These are phyloP conservation scores for Procavia capensis DNA, from an alignment of 2,113 vertebrate species.

Conservation along the genomic window DNA sequence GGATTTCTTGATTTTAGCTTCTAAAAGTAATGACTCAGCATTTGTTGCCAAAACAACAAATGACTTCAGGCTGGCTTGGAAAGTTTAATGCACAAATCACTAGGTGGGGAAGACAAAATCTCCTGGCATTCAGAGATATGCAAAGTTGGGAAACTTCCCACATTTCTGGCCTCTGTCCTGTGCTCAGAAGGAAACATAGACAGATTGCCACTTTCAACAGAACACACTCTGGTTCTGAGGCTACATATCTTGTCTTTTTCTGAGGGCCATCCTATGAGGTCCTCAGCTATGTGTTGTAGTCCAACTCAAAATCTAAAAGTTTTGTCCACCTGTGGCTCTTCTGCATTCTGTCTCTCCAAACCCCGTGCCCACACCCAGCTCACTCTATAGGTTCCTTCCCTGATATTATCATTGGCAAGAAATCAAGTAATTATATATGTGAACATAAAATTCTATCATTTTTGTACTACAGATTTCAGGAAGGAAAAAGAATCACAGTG, in stretches of 20 bases:
- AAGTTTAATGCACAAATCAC: background rate
- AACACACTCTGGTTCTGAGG: background rate
- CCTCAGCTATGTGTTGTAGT: background rate
- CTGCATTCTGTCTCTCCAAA: background rate
- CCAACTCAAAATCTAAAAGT: background rate
- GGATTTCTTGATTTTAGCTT: background rate
- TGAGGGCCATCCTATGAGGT: background rate
- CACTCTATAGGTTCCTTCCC: background rate
- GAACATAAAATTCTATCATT: conserved; percentile 74
- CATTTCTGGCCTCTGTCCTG: too few species aligned
- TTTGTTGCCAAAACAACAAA: background rate
- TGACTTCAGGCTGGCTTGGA: background rate
- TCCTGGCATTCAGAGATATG: background rate
- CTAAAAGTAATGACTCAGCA: background rate
- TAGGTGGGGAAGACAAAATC: background rate
- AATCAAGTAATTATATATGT: conserved; percentile 74
- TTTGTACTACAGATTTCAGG: conserved; percentile 74
- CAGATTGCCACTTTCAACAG: background rate
- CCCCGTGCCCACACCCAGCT: background rate
- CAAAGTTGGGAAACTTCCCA: background rate
- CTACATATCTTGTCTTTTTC: rapidly evolving
- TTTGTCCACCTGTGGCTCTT: background rate
- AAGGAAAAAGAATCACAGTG: conserved; percentile 64
- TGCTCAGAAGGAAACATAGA: background rate
- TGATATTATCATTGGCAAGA: conserved; percentile 68